Percentiles rank a stretch among this genome's conserved stretches.
These are phyloP conservation scores for Botia kubotai DNA, from an alignment of 2,797 vertebrate species.

Conservation along the genomic window DNA sequence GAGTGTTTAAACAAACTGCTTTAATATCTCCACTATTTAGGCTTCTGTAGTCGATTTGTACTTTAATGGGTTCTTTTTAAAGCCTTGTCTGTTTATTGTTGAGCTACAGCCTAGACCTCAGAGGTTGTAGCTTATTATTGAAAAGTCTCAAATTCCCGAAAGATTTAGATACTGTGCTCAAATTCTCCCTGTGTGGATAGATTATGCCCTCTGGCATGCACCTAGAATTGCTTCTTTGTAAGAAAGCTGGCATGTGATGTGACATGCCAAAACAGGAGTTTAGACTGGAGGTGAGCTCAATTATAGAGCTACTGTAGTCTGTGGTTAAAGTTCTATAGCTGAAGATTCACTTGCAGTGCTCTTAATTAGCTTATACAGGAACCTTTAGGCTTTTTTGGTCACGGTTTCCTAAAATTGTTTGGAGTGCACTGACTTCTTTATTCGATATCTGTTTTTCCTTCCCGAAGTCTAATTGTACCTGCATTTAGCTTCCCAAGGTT, in stretches of 20 bases:
- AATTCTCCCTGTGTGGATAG: slow-evolving; percentile 11
- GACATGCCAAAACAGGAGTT: slow-evolving; percentile 38
- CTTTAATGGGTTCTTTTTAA: background rate
- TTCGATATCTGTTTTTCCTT: background rate
- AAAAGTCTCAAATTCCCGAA: slow-evolving; percentile 4
- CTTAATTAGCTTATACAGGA: background rate
- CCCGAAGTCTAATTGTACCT: background rate
- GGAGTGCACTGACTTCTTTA: no score
- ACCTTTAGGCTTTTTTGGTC: background rate
- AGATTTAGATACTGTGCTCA: background rate
- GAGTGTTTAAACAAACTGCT: background rate
- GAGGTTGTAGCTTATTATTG: slow-evolving; percentile 3
- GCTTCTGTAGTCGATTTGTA: background rate
- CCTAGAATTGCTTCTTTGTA: slow-evolving; percentile 41
- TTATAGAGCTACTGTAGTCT: background rate
- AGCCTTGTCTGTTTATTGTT: background rate
- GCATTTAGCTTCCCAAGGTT: background rate
- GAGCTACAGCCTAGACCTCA: background rate
- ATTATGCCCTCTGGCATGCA: slow-evolving; percentile 29
- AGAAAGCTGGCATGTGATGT: slow-evolving; percentile 27
- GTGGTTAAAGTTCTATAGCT: background rate
- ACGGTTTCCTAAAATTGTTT: no score
- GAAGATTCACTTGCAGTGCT: background rate
- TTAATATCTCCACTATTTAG: background rate
- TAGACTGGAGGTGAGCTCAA: background rate